A percentile compares a stretch with the other conserved stretches of the same genome.
Evolutionary conservation across 2,113 vertebrate species (phyloP).

Genomic region (Rhineura floridana): DNA sequence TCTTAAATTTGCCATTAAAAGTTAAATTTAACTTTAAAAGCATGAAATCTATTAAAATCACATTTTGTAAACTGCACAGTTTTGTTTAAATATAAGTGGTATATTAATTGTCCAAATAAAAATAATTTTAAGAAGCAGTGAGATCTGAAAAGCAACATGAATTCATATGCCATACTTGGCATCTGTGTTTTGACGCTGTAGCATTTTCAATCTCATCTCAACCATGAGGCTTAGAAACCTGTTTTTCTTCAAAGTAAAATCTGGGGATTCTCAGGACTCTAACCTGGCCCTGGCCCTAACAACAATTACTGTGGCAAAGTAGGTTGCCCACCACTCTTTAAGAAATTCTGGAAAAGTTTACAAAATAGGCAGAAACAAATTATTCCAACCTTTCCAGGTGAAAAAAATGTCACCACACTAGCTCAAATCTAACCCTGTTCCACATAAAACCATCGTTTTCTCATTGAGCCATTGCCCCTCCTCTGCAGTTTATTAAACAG

Average conservation of each 20-base stretch:
- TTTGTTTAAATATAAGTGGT: too few relatives aligned
- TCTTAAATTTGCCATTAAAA: not conserved
- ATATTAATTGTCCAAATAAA: too few relatives aligned
- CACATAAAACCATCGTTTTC: slow-evolving; percentile 54
- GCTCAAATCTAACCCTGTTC: slow-evolving; percentile 33
- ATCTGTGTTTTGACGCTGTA: not conserved
- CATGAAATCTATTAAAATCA: not conserved
- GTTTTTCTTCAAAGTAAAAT: not conserved
- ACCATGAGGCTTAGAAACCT: not conserved
- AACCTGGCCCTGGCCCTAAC: not conserved
- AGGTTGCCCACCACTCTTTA: not conserved
- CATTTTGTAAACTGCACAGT: too few relatives aligned
- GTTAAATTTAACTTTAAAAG: not conserved
- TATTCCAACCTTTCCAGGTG: slow-evolving; percentile 38
- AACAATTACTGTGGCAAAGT: not conserved
- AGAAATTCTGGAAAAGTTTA: not conserved
- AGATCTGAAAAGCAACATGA: not conserved
- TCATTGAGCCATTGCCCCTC: slow-evolving; percentile 45
- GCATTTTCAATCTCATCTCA: not conserved
- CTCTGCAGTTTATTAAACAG: slow-evolving; percentile 55
- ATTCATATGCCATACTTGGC: not conserved
- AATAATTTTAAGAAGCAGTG: not conserved
- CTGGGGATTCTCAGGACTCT: not conserved
- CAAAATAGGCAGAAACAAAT: not conserved
- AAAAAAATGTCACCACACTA: slow-evolving; percentile 40